These are phyloP conservation scores for Dryobota labecula DNA, from an alignment of 2,888 invertebrate genomes.

Conservation along the genomic window DNA sequence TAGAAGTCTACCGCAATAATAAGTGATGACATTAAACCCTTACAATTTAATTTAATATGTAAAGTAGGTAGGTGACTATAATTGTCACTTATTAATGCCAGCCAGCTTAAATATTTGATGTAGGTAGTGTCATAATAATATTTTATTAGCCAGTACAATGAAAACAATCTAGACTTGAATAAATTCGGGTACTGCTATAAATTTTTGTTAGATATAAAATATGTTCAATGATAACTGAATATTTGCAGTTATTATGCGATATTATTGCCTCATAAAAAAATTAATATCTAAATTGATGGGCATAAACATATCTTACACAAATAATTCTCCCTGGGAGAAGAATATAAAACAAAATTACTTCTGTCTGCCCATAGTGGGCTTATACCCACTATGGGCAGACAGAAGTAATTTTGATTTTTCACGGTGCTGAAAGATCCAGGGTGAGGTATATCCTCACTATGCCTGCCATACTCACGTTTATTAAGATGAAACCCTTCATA, in stretches of 20 bases:
- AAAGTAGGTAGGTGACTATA: too few relatives aligned
- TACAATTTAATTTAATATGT: too few relatives aligned
- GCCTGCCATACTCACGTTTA: too few relatives aligned
- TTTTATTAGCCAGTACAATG: not conserved
- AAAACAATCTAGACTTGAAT: not conserved
- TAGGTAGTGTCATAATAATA: conserved; percentile 6
- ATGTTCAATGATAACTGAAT: not conserved
- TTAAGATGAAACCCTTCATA: not conserved
- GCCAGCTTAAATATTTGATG: too few relatives aligned
- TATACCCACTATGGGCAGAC: too few relatives aligned
- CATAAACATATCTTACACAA: not conserved
- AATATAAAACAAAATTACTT: not conserved
- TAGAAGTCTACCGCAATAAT: too few relatives aligned
- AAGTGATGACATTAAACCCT: too few relatives aligned
- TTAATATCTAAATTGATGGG: not conserved
- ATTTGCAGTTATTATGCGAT: not conserved
- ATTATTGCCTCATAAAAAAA: not conserved
- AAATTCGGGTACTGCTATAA: not conserved
- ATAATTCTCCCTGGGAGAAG: not conserved
- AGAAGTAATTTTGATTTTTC: too few relatives aligned
- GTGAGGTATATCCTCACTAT: not conserved
- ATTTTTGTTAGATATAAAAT: not conserved
- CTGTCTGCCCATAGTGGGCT: too few relatives aligned
- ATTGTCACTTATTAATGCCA: too few relatives aligned
- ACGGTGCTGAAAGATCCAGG: too few relatives aligned